These are phyloP conservation scores for Lycia hirtaria DNA, from an alignment of 2,888 invertebrate species.

Conservation along the genomic window DNA sequence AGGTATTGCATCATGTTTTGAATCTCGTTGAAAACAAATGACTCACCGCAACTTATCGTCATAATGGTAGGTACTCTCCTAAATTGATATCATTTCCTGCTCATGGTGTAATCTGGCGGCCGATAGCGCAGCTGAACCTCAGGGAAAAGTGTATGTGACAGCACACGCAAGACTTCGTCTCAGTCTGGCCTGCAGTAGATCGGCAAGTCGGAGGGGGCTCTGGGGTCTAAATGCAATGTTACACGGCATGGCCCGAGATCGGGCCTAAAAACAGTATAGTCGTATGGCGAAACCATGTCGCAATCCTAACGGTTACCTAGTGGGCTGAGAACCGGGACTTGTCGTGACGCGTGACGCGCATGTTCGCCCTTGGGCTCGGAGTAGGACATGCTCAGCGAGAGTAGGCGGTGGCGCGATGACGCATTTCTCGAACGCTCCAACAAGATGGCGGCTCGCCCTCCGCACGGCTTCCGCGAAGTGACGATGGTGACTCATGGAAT, in stretches of 20 bases:
- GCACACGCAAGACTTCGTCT: slow-evolving; percentile 39
- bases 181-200: slow-evolving; percentile 39
- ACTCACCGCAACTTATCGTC: slow-evolving; percentile 54
- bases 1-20: slow-evolving; percentile 11
- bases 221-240: slow-evolving; percentile 76
- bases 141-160: slow-evolving; percentile 26
- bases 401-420: slow-evolving; percentile 44
- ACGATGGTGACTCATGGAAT: slow-evolving; percentile 80
- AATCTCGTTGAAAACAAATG: slow-evolving; percentile 51
- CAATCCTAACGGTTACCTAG: slow-evolving; percentile 80
- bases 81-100: slow-evolving; percentile 28
- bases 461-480: slow-evolving; percentile 64
- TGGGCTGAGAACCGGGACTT: slow-evolving; percentile 81
- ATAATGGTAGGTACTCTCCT: slow-evolving; percentile 25
- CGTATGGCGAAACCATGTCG: slow-evolving; percentile 61
- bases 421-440: slow-evolving; percentile 58
- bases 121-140: slow-evolving; percentile 36
- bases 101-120: slow-evolving; percentile 34
- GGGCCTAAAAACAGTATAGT: slow-evolving; percentile 53
- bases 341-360: slow-evolving; percentile 55
- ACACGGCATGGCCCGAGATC: slow-evolving; percentile 64
- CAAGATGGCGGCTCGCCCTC: slow-evolving; percentile 57
- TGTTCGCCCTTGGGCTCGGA: slow-evolving; percentile 58
- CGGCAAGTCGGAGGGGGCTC: slow-evolving; percentile 51
- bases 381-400: slow-evolving; percentile 51